Evolutionary conservation across 2,113 vertebrate species (phyloP).

Genomic region (Rhombomys opimus): DNA sequence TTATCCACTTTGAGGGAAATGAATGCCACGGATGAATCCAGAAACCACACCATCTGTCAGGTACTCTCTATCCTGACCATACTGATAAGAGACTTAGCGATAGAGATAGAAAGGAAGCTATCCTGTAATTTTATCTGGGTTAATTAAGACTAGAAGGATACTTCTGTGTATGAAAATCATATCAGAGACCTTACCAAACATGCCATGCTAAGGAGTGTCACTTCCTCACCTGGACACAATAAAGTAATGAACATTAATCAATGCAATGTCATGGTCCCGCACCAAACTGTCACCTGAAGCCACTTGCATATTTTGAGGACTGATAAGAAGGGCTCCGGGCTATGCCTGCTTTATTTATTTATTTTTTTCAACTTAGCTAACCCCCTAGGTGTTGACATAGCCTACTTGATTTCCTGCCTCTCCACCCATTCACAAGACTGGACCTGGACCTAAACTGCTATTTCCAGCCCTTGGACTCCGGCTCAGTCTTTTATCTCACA

Average conservation of each 20-base stretch:
- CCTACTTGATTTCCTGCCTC: too few species aligned
- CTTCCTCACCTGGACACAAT: not conserved
- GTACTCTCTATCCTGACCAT: too few species aligned
- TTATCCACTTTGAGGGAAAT: not conserved
- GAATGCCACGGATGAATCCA: not conserved
- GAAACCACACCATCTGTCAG: not conserved
- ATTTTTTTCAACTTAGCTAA: not conserved
- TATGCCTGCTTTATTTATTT: not conserved
- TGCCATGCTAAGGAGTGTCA: too few species aligned
- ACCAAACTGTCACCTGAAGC: not conserved
- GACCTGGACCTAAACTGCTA: not conserved
- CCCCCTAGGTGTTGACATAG: not conserved
- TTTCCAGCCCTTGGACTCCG: not conserved
- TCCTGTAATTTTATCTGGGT: not conserved
- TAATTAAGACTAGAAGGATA: not conserved
- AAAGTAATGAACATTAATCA: not conserved
- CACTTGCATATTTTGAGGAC: not conserved
- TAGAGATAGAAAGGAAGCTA: too few species aligned
- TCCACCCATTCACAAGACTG: too few species aligned
- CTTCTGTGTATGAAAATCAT: too few species aligned
- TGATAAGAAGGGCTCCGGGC: not conserved
- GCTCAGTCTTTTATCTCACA: not conserved
- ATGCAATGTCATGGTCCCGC: too few species aligned
- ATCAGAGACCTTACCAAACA: not conserved
- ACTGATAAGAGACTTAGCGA: not conserved